Evolutionary conservation across 2,113 vertebrate genomes (phyloP).

Genomic region (Ploceus nigricollis): DNA sequence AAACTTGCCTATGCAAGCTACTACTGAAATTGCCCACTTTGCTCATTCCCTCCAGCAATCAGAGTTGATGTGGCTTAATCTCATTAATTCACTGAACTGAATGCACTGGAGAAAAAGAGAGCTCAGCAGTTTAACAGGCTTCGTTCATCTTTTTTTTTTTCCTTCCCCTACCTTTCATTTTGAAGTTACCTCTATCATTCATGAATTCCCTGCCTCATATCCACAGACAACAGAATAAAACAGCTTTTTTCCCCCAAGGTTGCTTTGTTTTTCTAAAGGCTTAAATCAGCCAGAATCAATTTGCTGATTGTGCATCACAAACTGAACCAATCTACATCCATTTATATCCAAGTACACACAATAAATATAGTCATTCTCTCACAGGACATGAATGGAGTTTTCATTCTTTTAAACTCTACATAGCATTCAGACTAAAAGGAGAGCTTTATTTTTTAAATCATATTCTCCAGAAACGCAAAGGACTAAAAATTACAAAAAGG

Average conservation of each 20-base stretch:
- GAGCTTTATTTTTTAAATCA: background rate
- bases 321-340: background rate
- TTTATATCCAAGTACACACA: background rate
- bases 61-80: constrained; percentile 6
- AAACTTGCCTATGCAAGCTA: background rate
- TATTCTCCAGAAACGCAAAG: background rate
- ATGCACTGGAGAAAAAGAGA: background rate
- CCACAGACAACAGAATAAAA: background rate
- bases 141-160: background rate
- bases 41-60: background rate
- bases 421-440: background rate
- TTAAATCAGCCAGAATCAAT: constrained; percentile 9
- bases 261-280: background rate
- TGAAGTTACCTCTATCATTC: background rate
- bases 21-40: background rate
- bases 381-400: background rate
- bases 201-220: background rate
- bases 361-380: background rate
- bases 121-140: constrained; percentile 33
- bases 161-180: background rate
- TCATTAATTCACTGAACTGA: constrained; percentile 33
- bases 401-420: background rate
- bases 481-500: background rate
- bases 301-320: background rate
- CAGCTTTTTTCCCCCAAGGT: background rate